Evolutionary conservation across 2,113 vertebrate genomes (phyloP).

Genomic region (Eleginops maclovinus): DNA sequence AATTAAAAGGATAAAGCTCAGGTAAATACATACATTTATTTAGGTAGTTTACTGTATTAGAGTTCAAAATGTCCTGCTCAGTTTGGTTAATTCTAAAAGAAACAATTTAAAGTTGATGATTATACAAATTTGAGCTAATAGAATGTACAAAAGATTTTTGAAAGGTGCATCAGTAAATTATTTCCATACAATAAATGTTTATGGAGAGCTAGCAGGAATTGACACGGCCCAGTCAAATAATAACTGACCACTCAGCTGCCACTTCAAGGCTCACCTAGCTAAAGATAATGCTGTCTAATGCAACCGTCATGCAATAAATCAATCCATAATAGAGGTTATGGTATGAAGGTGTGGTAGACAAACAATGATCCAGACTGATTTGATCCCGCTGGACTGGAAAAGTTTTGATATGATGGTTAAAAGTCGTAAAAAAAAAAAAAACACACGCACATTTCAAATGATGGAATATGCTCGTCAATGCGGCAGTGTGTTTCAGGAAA

Average conservation of each 20-base stretch:
- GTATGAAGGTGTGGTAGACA: background rate
- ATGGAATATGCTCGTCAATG: constrained; percentile 16
- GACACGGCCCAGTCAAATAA: background rate
- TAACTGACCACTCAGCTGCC: background rate
- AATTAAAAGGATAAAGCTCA: background rate
- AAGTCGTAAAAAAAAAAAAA: background rate
- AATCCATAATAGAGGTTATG: no score
- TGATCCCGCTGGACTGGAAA: background rate
- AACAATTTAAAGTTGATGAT: background rate
- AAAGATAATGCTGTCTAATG: background rate
- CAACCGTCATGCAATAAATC: background rate
- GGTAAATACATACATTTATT: no score
- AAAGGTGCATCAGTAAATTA: background rate
- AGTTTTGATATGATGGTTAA: background rate
- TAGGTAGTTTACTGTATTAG: no score
- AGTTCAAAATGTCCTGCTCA: no score
- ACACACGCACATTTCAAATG: constrained; percentile 16
- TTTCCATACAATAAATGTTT: background rate
- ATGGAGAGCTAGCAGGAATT: background rate
- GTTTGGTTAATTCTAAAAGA: no score
- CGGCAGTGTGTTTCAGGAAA: constrained; percentile 9
- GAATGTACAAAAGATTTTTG: no score
- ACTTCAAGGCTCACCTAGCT: background rate
- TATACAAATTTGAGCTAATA: background rate
- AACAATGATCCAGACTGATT: background rate